phyloP scores from a whole-genome alignment of 1,140 invertebrate species.

The Berghia stephanieae region DNA sequence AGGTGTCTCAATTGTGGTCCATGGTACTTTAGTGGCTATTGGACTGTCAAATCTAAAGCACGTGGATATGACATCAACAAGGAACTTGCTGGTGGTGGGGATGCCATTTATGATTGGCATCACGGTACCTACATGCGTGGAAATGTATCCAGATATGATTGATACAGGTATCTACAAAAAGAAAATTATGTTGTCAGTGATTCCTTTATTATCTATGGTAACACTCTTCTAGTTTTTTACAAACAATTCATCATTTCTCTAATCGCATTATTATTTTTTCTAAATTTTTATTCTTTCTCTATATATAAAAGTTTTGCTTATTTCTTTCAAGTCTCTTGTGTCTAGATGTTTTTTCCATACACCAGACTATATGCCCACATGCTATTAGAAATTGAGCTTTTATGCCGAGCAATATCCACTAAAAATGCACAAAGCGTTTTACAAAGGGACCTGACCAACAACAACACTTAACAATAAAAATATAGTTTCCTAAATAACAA shows the following conservation, averaged over 20 bases:
- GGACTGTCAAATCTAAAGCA: constrained; percentile 79
- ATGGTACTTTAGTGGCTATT: constrained; percentile 68
- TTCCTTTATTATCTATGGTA: too few relatives aligned
- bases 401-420: too few relatives aligned
- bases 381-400: too few relatives aligned
- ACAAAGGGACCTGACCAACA: too few relatives aligned
- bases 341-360: neutral
- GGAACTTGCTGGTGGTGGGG: constrained; percentile 86
- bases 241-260: too few relatives aligned
- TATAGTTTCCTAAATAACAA: too few relatives aligned
- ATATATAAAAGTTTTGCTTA: neutral
- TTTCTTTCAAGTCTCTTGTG: neutral
- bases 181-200: neutral
- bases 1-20: constrained; percentile 87
- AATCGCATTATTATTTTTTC: neutral
- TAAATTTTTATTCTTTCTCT: neutral
- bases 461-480: too few relatives aligned
- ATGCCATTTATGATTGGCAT: constrained; percentile 86
- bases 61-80: constrained; percentile 82
- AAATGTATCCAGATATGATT: constrained; percentile 72
- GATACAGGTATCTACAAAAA: constrained; percentile 71
- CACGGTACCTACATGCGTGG: constrained; percentile 77
- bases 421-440: too few relatives aligned
- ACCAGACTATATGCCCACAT: too few relatives aligned
- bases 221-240: too few relatives aligned